These are phyloP conservation scores for Cephalotes varians DNA, from an alignment of 2,888 invertebrate species.

Conservation along the genomic window DNA sequence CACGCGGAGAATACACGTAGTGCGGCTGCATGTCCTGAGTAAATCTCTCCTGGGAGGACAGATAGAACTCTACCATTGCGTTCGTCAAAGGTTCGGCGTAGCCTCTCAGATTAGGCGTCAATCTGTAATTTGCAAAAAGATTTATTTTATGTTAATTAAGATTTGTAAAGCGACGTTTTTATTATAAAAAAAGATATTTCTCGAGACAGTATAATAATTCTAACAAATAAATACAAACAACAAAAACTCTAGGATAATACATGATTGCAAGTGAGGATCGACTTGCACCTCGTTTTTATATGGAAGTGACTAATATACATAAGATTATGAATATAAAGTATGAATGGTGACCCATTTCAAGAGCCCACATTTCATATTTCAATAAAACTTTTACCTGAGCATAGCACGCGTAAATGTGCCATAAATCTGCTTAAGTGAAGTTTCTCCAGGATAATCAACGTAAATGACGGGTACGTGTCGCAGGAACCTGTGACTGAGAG, in stretches of 20 bases:
- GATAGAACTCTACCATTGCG: constrained; percentile 99
- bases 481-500: constrained; percentile 94
- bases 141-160: neutral
- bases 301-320: neutral
- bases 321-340: neutral
- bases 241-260: neutral
- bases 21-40: constrained; percentile 99
- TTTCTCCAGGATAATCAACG: constrained; percentile 99
- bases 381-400: constrained; percentile 87
- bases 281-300: neutral
- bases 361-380: neutral
- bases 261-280: no score
- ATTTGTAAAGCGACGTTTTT: neutral
- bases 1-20: constrained; percentile 99
- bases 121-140: constrained; percentile 84
- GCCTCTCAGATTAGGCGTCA: constrained; percentile 96
- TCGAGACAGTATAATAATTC: neutral
- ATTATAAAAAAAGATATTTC: neutral
- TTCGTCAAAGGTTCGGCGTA: constrained; percentile 98
- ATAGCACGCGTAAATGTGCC: constrained; percentile 99
- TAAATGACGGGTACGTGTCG: constrained; percentile 99
- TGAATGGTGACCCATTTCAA: neutral
- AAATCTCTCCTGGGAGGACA: constrained; percentile 98
- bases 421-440: constrained; percentile 98
- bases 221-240: neutral